Conservation (phyloP, 2,113 vertebrate species). For the Daphoenositta chrysoptera region DNA sequence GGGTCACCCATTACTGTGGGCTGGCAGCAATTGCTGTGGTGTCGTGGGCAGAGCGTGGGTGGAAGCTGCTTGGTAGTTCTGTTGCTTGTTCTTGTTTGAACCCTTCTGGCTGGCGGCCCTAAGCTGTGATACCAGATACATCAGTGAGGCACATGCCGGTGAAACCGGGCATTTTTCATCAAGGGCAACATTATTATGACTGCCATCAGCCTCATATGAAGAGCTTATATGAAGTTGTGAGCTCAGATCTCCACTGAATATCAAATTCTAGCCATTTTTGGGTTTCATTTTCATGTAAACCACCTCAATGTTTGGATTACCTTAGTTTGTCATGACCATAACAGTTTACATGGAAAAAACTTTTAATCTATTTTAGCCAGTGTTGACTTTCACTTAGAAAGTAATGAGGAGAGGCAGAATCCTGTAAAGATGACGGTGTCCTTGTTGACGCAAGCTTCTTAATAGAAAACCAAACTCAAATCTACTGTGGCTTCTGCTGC, state of each 20-base stretch:
- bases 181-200: not conserved
- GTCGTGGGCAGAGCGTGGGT: rapidly evolving
- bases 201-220: not conserved
- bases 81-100: not conserved
- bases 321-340: not conserved
- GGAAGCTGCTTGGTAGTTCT: not conserved
- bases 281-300: not conserved
- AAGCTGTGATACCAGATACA: not conserved
- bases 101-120: not conserved
- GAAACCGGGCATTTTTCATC: not conserved
- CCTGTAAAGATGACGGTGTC: not conserved
- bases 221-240: not conserved
- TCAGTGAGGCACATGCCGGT: not conserved
- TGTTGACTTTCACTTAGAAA: not conserved
- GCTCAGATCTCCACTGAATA: not conserved
- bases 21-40: rapidly evolving
- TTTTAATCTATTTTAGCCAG: not conserved
- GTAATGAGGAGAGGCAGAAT: not conserved
- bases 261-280: not conserved
- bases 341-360: not conserved
- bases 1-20: not conserved
- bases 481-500: not conserved
- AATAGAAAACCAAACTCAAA: not conserved
- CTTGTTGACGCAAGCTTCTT: not conserved
- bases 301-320: not conserved